phyloP scores from a whole-genome alignment of 2,888 invertebrate species.

The Tuberolachnus salignus region DNA sequence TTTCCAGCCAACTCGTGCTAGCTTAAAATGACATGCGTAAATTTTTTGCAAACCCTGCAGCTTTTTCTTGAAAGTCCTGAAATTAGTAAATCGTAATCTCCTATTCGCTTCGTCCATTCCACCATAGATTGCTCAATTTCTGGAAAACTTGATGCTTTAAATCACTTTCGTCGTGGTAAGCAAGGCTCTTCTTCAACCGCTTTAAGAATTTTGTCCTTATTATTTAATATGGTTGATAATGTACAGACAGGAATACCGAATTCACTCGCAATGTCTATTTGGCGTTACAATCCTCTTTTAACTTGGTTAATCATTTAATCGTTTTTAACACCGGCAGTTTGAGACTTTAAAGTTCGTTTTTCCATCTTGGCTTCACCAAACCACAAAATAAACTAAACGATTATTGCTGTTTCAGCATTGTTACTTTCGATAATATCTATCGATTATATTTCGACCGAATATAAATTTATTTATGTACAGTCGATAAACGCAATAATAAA shows the following conservation, averaged over 20 bases:
- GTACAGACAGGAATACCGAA: too few relatives aligned
- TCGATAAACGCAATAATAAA: conserved; percentile 22
- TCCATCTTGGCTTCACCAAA: conserved; percentile 35
- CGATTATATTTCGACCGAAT: too few relatives aligned
- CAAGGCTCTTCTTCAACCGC: conserved; percentile 22
- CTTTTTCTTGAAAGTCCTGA: too few relatives aligned
- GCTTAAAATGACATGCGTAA: conserved; percentile 9
- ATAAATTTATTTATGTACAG: conserved; percentile 8
- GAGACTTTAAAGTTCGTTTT: conserved; percentile 23
- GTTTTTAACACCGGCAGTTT: conserved; percentile 16
- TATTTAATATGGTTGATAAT: too few relatives aligned
- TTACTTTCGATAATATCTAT: too few relatives aligned
- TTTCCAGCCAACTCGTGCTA: conserved; percentile 24
- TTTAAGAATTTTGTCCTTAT: conserved; percentile 27
- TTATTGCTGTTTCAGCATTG: conserved; percentile 18
- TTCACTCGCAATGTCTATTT: too few relatives aligned
- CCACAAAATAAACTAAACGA: conserved; percentile 24
- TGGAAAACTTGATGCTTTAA: conserved; percentile 39
- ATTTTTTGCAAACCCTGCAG: conserved; percentile 8
- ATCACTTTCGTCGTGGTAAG: conserved; percentile 24
- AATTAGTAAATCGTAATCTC: conserved; percentile 18
- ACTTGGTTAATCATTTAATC: conserved; percentile 17
- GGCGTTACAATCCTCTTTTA: too few relatives aligned
- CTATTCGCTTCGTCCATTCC: conserved; percentile 18
- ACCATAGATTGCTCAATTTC: conserved; percentile 26